Evolutionary conservation across 2,888 invertebrate genomes (phyloP).

Genomic region (Platerodrilus igneus): DNA sequence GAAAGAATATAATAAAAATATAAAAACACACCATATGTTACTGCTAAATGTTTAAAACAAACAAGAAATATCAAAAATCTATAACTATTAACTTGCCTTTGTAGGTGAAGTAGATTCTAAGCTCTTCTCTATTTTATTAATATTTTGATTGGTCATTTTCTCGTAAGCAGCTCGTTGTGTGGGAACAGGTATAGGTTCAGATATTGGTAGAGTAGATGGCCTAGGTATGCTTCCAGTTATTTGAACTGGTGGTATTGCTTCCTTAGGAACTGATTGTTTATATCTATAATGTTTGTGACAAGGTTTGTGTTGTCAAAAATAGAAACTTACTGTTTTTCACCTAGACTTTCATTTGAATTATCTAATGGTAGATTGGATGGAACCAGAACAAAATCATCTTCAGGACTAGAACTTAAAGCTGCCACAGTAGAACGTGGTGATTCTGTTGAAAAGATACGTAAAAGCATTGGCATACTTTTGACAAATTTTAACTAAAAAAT

Average conservation of each 20-base stretch:
- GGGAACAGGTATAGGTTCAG: conserved; percentile 75
- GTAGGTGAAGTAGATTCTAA: conserved; percentile 27
- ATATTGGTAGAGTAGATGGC: conserved; percentile 64
- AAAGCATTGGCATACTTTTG: too few species aligned
- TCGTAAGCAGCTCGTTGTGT: conserved; percentile 56
- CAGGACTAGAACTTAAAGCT: conserved; percentile 58
- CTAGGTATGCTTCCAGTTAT: conserved; percentile 57
- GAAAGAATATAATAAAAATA: too few species aligned
- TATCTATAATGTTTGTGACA: conserved; percentile 9
- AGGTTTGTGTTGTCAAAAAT: background rate
- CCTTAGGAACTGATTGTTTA: conserved; percentile 15
- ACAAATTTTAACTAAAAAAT: conserved; percentile 8
- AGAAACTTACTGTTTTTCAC: conserved; percentile 14
- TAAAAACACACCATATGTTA: too few species aligned
- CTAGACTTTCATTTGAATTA: conserved; percentile 50
- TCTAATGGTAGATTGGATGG: conserved; percentile 64
- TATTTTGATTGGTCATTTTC: conserved; percentile 42
- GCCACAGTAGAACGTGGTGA: conserved; percentile 42
- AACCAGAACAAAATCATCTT: conserved; percentile 81
- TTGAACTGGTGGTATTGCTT: conserved; percentile 23
- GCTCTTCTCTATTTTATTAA: conserved; percentile 23
- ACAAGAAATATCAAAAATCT: background rate
- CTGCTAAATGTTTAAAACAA: too few species aligned
- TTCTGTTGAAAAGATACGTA: conserved; percentile 38
- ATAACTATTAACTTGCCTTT: conserved; percentile 16